These are phyloP conservation scores for Siderastrea siderea DNA, from an alignment of 92 coral and sea anemone genomes.

Conservation along the genomic window DNA sequence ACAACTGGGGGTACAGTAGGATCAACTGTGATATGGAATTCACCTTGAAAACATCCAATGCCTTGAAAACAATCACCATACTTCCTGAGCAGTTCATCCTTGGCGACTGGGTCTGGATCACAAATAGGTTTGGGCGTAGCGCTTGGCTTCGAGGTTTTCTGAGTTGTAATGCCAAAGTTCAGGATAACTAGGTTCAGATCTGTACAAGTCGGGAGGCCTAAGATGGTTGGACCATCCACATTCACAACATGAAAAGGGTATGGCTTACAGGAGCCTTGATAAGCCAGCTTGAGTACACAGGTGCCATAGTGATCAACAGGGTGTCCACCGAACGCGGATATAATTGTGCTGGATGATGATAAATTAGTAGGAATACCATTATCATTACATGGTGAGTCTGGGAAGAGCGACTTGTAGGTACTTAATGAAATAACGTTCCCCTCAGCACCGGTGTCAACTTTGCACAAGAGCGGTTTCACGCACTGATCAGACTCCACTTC, in stretches of 20 bases:
- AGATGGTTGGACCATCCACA: constrained; percentile 74
- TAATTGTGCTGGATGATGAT: constrained; percentile 68
- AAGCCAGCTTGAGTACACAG: constrained; percentile 59
- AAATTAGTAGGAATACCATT: constrained; percentile 66
- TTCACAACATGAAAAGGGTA: constrained; percentile 64
- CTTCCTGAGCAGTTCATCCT: constrained; percentile 57
- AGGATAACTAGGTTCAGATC: constrained; percentile 73
- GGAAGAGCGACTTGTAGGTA: constrained; percentile 58
- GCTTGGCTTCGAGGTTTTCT: constrained; percentile 7
- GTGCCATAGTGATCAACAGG: constrained; percentile 65
- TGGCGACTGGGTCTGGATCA: constrained; percentile 60
- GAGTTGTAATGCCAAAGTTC: constrained; percentile 56
- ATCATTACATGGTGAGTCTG: constrained; percentile 51
- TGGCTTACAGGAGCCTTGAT: constrained; percentile 57
- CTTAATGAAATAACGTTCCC: constrained; percentile 78
- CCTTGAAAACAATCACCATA: constrained; percentile 65
- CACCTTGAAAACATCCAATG: constrained; percentile 71
- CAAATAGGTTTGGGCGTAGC: constrained; percentile 1
- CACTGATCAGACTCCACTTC: constrained; percentile 47
- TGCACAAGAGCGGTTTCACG: constrained; percentile 63
- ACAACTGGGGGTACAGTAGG: constrained; percentile 67
- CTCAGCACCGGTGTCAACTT: constrained; percentile 81
- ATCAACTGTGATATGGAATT: constrained; percentile 70
- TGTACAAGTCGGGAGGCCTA: constrained; percentile 67
- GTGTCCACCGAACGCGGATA: constrained; percentile 73